Evolutionary conservation across 23 tunicate species (phyloP), one percentile per base, ranked within the genome.

Genomic region (Aplidium turbinatum): DNA sequence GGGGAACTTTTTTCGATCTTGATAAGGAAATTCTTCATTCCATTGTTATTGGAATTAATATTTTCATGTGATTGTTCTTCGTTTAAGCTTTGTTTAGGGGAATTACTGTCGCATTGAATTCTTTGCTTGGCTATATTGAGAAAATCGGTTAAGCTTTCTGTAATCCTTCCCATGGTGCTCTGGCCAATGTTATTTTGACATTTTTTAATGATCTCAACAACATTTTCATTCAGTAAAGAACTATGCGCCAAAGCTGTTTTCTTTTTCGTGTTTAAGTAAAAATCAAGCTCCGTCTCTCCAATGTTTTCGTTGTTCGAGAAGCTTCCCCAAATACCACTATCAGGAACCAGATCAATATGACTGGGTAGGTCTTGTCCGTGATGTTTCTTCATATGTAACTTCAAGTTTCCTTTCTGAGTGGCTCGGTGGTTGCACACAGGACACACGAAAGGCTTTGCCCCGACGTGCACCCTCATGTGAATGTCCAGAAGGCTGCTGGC

Each of bases 361-460:
- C 70, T 57, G 4, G 98, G 98, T 0, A 92, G 65, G 77, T 92
- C 92, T 18, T 42, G 60, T 2, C 90, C 85, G 40, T 92, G 98
- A 47, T 92, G 98, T 73, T 92, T 92, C 73, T 85, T 85, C 87
- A 92, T 84, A 71, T 92, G 98, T 32, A 92, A 72, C 68, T 92
- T 92, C 58, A 92, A 34, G 55, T 86, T 86, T 1, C 98, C 87
- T 68, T 93, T 93, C 47, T 93, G 98, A 25, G 98, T 86, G 20
- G 94, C 88, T 9, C 98, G 65, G 53, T 86, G 88, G 0, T 95
- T 73, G 72, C 94, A 93, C 21, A 86, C 76, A 1, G 98, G 86
- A 52, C 98, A 93, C 27, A 70, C 87, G 57, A 93, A 93, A 2
- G 98, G 98, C 45, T 86, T 86, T 13, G 94, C 98, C 0, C 93